phyloP scores from a whole-genome alignment of 2,888 invertebrate species.

The Aphodius granarius region DNA sequence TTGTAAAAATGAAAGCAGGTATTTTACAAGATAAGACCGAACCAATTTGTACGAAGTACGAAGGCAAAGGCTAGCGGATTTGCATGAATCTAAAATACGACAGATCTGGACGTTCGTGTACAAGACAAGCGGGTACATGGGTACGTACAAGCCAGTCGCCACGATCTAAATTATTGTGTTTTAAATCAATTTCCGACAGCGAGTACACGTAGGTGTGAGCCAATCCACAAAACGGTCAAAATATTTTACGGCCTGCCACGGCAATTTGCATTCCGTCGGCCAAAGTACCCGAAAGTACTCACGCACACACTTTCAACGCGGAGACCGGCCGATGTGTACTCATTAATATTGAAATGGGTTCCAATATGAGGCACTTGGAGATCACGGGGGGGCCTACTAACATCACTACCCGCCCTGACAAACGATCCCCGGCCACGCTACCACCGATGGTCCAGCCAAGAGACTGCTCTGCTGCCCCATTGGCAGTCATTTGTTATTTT shows the following conservation, averaged over 20 bases:
- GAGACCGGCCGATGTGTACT: slow-evolving; percentile 39
- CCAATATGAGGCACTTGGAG: slow-evolving; percentile 39
- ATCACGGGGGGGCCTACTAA: slow-evolving; percentile 43
- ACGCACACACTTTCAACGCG: too few species aligned
- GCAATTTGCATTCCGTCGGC: slow-evolving; percentile 25
- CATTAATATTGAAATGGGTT: slow-evolving; percentile 46
- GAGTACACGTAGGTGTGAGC: neutral
- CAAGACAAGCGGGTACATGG: neutral
- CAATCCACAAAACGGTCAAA: slow-evolving; percentile 13
- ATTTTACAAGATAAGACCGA: neutral
- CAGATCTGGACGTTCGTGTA: neutral
- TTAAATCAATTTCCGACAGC: neutral
- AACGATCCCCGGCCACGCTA: slow-evolving; percentile 40
- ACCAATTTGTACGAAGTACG: neutral
- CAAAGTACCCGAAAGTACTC: slow-evolving; percentile 20
- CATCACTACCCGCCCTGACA: slow-evolving; percentile 35
- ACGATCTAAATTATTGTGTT: neutral
- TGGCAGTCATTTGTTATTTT: slow-evolving; percentile 44
- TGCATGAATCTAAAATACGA: neutral
- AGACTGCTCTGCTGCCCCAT: slow-evolving; percentile 27
- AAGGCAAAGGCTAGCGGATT: neutral
- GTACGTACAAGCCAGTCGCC: neutral
- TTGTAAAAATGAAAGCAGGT: neutral
- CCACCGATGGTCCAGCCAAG: slow-evolving; percentile 26
- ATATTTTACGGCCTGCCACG: slow-evolving; percentile 19